A percentile compares a stretch with the other conserved stretches of the same genome.
These are phyloP conservation scores for Pardalotus punctatus DNA, from an alignment of 2,113 vertebrate genomes.

Conservation along the genomic window DNA sequence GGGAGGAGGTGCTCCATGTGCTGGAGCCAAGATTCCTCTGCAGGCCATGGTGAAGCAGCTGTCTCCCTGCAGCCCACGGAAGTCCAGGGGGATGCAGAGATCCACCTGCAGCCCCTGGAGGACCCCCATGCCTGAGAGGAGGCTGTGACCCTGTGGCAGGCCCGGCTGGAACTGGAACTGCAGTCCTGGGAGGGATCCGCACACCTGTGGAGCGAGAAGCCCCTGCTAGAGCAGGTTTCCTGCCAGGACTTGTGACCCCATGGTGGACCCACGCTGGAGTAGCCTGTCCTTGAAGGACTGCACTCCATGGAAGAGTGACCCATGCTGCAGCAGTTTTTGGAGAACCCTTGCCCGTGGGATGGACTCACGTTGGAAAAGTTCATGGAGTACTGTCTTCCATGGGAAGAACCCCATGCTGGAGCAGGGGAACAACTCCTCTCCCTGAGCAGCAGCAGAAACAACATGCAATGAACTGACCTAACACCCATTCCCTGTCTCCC, in stretches of 20 bases:
- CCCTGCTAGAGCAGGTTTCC: accelerated
- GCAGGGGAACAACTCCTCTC: too few species aligned
- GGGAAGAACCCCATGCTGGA: not conserved
- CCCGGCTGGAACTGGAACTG: not conserved
- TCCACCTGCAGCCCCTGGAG: not conserved
- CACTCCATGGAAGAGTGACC: not conserved
- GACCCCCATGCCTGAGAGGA: not conserved
- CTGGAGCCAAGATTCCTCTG: not conserved
- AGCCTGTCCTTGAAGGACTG: not conserved
- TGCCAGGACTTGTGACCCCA: not conserved
- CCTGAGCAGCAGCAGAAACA: not conserved
- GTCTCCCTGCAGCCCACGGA: not conserved
- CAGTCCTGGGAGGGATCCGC: not conserved
- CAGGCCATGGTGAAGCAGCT: not conserved
- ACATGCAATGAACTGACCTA: not conserved
- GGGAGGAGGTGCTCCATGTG: not conserved
- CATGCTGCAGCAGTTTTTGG: not conserved
- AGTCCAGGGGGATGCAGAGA: not conserved
- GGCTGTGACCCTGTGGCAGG: not conserved
- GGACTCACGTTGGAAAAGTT: not conserved
- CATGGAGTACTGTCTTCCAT: not conserved
- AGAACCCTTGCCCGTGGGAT: accelerated
- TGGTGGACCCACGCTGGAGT: not conserved
- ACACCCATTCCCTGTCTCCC: not conserved
- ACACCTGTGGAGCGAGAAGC: not conserved